These are phyloP conservation scores for Myiotriccus ornatus DNA, from an alignment of 2,797 vertebrate genomes.

Conservation along the genomic window DNA sequence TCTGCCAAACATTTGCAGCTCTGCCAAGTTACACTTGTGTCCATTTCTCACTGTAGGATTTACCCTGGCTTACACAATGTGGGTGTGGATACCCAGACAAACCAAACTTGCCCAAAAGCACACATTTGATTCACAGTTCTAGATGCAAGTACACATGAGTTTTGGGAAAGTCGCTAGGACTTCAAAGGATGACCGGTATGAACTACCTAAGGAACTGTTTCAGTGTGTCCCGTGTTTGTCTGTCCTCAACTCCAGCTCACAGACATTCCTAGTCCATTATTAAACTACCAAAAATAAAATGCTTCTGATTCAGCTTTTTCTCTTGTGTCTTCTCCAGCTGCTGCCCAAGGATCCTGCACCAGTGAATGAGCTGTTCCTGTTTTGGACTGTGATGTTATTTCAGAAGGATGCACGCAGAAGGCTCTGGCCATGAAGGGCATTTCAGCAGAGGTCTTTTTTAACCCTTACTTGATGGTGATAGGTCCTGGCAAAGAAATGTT, in stretches of 20 bases:
- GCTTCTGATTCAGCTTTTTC: conserved; percentile 41
- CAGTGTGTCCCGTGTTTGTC: rapidly evolving
- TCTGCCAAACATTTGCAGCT: not conserved
- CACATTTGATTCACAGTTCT: not conserved
- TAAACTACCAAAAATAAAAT: conserved; percentile 41
- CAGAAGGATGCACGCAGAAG: conserved; percentile 15
- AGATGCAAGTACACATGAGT: not conserved
- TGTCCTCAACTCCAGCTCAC: not conserved
- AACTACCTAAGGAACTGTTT: not conserved
- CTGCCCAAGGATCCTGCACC: not conserved
- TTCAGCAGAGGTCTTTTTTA: conserved; percentile 5
- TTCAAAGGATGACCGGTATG: not conserved
- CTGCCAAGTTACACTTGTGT: not conserved
- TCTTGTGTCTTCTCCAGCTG: not conserved
- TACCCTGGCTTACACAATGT: not conserved
- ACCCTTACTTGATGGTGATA: not conserved
- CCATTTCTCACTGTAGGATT: not conserved
- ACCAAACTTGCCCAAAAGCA: not conserved
- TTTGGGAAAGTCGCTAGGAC: not conserved
- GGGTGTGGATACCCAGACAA: not conserved
- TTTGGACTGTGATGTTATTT: conserved; percentile 48
- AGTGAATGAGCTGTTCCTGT: conserved; percentile 34
- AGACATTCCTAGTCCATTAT: not conserved
- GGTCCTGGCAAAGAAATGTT: not conserved
- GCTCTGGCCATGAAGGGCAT: not conserved